Base-by-base conservation (phyloP, 2,113 vertebrate species). In the Pelmatolapia mariae region DNA sequence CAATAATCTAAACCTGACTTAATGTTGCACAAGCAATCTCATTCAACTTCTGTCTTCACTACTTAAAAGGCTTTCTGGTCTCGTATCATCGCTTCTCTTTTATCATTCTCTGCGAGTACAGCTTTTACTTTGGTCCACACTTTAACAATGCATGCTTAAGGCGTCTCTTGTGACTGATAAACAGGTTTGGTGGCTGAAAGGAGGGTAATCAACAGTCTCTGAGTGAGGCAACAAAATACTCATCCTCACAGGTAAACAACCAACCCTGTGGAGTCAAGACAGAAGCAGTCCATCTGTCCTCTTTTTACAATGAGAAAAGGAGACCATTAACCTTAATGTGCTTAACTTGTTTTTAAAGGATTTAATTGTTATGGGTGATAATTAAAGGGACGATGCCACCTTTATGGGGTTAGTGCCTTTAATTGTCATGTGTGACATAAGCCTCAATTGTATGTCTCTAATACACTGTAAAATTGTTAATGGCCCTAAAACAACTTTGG, bases 381-480 rank as follows among this genome's bases (percentile, higher is more conserved):
- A 94, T 92, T 87, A 91, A 86, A 85, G 54, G 81, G 82, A 89
- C 45, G 73, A 87, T 56, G 53, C 81, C 85, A 92, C 88, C 81
- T 95, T 94, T 91, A 93, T 91, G 85, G 68, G 93, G 87, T 94
- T 91, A 94, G 88, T 80, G 24, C 52, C 90, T 89, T 78, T 89
- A 88, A 92, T 82, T 83, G 87, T 68, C 84, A 50, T 43, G 82
- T 54, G 86, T 91, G 88, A 93, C 91, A 91, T 63, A 66, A 83
- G 85, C 88, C 80, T 83, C 89, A 78, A 91, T 91, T 88, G 87
- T 95, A 40, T 91, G 61, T 85, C 59, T 85, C 10, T 38, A 43
- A 63, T 26, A 84, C 83, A 81, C 80, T 86, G 83, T 89, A 84
- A 93, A 92, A 93, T 22, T 43, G 79, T 89, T 91, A 92, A 93